A percentile compares a stretch with the other conserved stretches of the same genome.
Evolutionary conservation across 1,140 invertebrate species (phyloP).

Genomic region (Bursaphelenchus mucronatus): DNA sequence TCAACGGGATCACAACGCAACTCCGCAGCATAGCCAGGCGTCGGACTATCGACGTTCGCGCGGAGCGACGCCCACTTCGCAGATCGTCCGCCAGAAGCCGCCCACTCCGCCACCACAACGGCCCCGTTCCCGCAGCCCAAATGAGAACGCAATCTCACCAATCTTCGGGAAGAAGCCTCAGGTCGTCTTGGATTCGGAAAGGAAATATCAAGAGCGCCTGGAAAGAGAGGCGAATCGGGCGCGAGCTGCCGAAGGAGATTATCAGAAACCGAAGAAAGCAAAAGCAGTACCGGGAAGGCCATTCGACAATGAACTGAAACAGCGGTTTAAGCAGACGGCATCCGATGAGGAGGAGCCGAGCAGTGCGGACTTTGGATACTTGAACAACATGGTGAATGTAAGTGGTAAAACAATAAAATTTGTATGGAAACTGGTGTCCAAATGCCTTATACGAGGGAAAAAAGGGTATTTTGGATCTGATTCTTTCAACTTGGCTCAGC

Average conservation of each 20-base stretch:
- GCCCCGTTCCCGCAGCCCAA: conserved; percentile 21
- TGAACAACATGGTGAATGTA: conserved; percentile 38
- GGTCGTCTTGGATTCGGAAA: conserved; percentile 28
- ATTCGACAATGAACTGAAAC: conserved; percentile 2
- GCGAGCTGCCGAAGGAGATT: conserved; percentile 5
- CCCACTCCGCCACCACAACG: conserved; percentile 52
- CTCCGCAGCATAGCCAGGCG: not conserved
- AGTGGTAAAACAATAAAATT: not conserved
- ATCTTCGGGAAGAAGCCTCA: conserved; percentile 28
- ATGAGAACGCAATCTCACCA: not conserved
- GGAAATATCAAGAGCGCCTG: conserved; percentile 4
- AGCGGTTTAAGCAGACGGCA: conserved; percentile 17
- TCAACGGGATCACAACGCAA: no score
- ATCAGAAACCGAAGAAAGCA: conserved; percentile 3
- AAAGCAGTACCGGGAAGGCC: not conserved
- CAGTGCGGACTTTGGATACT: conserved; percentile 27
- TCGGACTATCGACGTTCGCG: not conserved
- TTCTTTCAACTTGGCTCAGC: no score
- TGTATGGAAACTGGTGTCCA: no score
- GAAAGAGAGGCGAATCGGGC: not conserved
- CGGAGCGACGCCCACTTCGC: not conserved
- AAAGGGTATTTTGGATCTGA: no score
- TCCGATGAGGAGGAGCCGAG: conserved; percentile 28
- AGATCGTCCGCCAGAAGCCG: conserved; percentile 39
- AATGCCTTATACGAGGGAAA: no score